phyloP scores from a whole-genome alignment of 2,888 invertebrate genomes.

The Entomobrya multifasciata region DNA sequence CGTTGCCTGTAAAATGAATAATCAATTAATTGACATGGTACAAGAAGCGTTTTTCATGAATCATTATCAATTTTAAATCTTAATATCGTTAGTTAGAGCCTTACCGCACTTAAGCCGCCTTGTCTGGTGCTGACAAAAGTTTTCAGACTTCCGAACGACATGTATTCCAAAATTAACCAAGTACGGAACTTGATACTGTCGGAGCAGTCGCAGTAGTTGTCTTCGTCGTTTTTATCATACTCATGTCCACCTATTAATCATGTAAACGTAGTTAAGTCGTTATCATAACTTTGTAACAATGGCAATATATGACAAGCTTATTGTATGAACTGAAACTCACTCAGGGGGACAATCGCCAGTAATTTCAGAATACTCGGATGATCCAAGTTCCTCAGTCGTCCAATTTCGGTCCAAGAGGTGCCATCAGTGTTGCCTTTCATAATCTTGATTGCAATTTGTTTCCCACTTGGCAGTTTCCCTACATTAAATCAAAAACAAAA shows the following conservation, averaged over 20 bases:
- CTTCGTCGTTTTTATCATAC: too few species aligned
- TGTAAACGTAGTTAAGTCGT: background rate
- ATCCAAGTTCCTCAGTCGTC: background rate
- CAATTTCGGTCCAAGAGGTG: background rate
- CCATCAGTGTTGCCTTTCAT: background rate
- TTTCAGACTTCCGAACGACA: conserved; percentile 14
- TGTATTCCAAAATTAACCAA: conserved; percentile 54
- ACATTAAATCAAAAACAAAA: too few species aligned
- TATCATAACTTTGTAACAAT: background rate
- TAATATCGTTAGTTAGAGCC: background rate
- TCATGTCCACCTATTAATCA: background rate
- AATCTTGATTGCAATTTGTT: conserved; percentile 37
- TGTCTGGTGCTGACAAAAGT: background rate
- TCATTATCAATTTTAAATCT: too few species aligned
- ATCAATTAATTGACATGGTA: background rate
- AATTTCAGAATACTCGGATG: conserved; percentile 42
- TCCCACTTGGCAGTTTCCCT: too few species aligned
- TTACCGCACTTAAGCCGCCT: conserved; percentile 36
- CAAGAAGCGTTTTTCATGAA: too few species aligned
- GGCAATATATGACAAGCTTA: background rate
- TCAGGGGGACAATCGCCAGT: background rate
- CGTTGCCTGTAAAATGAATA: background rate
- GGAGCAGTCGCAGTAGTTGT: background rate
- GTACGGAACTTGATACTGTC: background rate
- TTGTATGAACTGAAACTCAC: background rate